Evolutionary conservation across 2,888 invertebrate species (phyloP).

Genomic region (Phaonia tiefii): DNA sequence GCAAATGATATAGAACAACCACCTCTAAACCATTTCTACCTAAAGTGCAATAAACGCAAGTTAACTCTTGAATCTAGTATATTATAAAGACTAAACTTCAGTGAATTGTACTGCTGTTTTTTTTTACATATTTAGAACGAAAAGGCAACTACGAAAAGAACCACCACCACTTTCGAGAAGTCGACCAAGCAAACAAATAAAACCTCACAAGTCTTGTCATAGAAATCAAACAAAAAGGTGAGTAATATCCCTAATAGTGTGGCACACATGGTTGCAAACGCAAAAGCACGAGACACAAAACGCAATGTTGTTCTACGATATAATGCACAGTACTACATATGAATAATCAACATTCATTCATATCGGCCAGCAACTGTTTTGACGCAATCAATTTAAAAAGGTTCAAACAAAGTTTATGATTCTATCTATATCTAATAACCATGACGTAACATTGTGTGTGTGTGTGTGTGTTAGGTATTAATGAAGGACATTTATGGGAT

Average conservation of each 20-base stretch:
- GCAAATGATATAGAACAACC: conserved; percentile 51
- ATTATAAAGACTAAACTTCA: not conserved
- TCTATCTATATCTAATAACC: conserved; percentile 2
- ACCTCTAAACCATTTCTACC: conserved; percentile 45
- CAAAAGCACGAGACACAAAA: conserved; percentile 39
- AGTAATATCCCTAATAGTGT: conserved; percentile 38
- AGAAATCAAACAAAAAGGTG: conserved; percentile 34
- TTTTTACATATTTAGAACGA: not conserved
- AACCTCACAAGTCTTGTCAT: conserved; percentile 11
- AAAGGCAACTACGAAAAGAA: not conserved
- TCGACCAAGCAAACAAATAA: conserved; percentile 14
- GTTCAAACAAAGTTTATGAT: not conserved
- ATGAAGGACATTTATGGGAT: not conserved
- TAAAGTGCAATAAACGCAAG: conserved; percentile 65
- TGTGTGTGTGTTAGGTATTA: not conserved
- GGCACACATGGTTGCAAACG: conserved; percentile 48
- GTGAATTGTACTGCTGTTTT: conserved; percentile 1
- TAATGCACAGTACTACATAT: too few relatives aligned
- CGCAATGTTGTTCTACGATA: not conserved
- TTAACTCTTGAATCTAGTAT: conserved; percentile 59
- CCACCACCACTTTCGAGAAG: conserved; percentile 11
- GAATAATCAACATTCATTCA: too few relatives aligned
- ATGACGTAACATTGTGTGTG: not conserved
- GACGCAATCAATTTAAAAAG: too few relatives aligned
- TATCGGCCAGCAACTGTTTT: too few relatives aligned